These are phyloP conservation scores for Cosmia pyralina DNA, from an alignment of 2,888 invertebrate species.

Conservation along the genomic window DNA sequence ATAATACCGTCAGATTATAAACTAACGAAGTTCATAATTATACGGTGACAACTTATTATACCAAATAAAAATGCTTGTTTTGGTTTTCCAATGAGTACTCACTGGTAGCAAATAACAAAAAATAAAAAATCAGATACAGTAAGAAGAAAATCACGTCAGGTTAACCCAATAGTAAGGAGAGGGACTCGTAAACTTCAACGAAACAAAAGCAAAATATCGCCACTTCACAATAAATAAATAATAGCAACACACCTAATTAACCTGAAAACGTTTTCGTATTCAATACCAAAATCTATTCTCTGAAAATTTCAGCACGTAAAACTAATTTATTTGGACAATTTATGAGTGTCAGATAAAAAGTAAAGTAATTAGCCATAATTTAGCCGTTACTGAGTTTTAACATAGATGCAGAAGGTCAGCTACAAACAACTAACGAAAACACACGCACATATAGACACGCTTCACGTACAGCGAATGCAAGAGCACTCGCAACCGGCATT, in stretches of 20 bases:
- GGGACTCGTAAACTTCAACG: not conserved
- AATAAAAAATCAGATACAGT: too few relatives aligned
- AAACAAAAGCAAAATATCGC: not conserved
- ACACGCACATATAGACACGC: not conserved
- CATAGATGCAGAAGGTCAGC: slow-evolving; percentile 3
- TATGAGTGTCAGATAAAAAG: slow-evolving; percentile 65
- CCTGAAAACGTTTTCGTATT: slow-evolving; percentile 29
- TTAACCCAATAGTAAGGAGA: not conserved
- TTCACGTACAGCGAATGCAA: not conserved
- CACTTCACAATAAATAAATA: not conserved
- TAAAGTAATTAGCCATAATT: slow-evolving; percentile 65
- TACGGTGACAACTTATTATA: too few relatives aligned
- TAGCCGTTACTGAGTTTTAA: not conserved
- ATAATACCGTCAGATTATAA: too few relatives aligned
- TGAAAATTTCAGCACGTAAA: slow-evolving; percentile 62
- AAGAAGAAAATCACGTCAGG: too few relatives aligned
- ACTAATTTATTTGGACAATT: slow-evolving; percentile 66
- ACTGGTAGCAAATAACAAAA: not conserved
- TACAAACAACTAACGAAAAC: not conserved
- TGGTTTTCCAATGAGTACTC: not conserved
- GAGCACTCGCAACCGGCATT: not conserved
- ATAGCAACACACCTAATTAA: slow-evolving; percentile 21
- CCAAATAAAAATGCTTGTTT: not conserved
- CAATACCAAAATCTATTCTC: slow-evolving; percentile 40
- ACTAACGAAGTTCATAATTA: too few relatives aligned